Evolutionary conservation across 2,888 invertebrate genomes (phyloP).

Genomic region (Plagiodera versicolora): DNA sequence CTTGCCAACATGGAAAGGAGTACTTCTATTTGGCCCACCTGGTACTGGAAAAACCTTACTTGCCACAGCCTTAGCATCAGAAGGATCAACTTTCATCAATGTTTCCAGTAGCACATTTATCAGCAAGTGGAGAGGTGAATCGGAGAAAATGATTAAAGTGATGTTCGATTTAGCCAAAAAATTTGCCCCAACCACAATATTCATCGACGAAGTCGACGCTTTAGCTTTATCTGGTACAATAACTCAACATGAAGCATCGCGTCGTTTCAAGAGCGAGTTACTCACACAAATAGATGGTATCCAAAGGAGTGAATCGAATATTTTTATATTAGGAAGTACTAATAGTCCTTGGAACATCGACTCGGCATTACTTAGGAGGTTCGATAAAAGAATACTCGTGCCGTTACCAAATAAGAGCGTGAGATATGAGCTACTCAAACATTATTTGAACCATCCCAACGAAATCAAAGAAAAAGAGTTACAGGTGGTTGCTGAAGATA

Average conservation of each 20-base stretch:
- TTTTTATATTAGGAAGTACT: slow-evolving; percentile 83
- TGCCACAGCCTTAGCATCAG: slow-evolving; percentile 85
- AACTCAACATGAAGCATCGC: slow-evolving; percentile 83
- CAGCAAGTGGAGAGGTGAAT: slow-evolving; percentile 97
- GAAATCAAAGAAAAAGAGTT: slow-evolving; percentile 50
- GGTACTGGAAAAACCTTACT: slow-evolving; percentile 84
- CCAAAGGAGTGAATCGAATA: slow-evolving; percentile 63
- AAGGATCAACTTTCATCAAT: slow-evolving; percentile 85
- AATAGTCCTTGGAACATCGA: slow-evolving; percentile 95
- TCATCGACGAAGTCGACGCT: slow-evolving; percentile 91
- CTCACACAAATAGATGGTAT: slow-evolving; percentile 85
- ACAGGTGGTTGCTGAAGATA: slow-evolving; percentile 56
- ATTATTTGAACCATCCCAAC: slow-evolving; percentile 58
- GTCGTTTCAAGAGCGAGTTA: slow-evolving; percentile 86
- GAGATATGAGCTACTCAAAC: slow-evolving; percentile 69
- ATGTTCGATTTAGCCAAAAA: slow-evolving; percentile 79
- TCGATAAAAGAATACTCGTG: slow-evolving; percentile 85
- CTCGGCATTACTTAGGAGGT: slow-evolving; percentile 79
- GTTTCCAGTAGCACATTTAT: slow-evolving; percentile 85
- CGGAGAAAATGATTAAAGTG: slow-evolving; percentile 88
- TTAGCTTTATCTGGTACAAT: slow-evolving; percentile 69
- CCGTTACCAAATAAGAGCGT: slow-evolving; percentile 72
- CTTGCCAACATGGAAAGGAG: slow-evolving; percentile 75
- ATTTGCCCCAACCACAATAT: slow-evolving; percentile 87
- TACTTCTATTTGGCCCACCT: slow-evolving; percentile 71